Percentiles rank a stretch among this genome's conserved stretches.
phyloP scores from a whole-genome alignment of 2,888 invertebrate genomes.

The Herminia tarsipennalis region DNA sequence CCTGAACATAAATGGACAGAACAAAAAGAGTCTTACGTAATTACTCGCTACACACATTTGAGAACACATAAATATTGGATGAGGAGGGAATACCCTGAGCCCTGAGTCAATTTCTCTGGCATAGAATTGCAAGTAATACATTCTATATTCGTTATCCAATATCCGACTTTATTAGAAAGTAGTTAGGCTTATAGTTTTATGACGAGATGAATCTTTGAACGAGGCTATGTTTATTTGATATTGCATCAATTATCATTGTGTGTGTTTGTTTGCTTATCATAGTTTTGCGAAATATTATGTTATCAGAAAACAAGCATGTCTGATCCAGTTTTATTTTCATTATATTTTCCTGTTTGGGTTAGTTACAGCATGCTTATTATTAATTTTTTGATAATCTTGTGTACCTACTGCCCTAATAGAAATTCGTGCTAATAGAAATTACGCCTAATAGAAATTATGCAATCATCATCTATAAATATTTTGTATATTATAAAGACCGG shows the following conservation, averaged over 20 bases:
- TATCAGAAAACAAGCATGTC: not conserved
- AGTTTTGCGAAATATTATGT: slow-evolving; percentile 1
- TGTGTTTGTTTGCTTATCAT: slow-evolving; percentile 7
- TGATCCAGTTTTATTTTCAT: not conserved
- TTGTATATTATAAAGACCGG: too few species aligned
- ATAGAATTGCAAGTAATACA: slow-evolving; percentile 64
- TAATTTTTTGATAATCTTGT: not conserved
- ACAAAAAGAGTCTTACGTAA: slow-evolving; percentile 14
- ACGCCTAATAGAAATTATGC: too few species aligned
- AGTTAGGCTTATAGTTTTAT: slow-evolving; percentile 28
- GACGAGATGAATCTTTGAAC: slow-evolving; percentile 20
- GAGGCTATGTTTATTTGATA: slow-evolving; percentile 27
- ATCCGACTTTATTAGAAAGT: slow-evolving; percentile 21
- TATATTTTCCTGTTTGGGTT: not conserved
- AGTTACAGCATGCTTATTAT: not conserved
- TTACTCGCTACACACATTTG: slow-evolving; percentile 26
- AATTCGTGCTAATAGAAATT: too few species aligned
- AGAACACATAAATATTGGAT: slow-evolving; percentile 59
- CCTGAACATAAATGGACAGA: slow-evolving; percentile 25
- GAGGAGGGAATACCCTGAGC: slow-evolving; percentile 70
- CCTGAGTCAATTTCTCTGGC: slow-evolving; percentile 66
- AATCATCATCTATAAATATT: too few species aligned
- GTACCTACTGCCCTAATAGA: too few species aligned
- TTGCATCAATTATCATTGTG: slow-evolving; percentile 21
- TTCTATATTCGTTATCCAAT: slow-evolving; percentile 25